Conservation (phyloP, 2,888 invertebrate species). For the Nezara viridula region DNA sequence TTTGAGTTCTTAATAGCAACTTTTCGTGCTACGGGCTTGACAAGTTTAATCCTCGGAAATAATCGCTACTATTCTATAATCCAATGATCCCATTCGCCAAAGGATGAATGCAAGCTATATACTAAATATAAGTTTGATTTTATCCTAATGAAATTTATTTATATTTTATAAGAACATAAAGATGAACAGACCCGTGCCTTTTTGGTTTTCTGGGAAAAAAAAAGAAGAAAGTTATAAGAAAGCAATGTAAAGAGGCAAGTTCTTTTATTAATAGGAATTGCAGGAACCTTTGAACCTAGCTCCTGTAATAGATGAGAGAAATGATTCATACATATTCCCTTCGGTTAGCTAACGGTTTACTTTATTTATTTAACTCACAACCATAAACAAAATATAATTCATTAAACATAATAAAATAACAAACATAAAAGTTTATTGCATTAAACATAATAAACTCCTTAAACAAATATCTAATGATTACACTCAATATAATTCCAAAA, state of each 20-base stretch:
- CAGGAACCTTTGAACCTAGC: not conserved
- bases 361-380: not conserved
- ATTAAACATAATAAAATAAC: no score
- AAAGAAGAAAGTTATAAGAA: not conserved
- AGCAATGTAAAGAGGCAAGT: not conserved
- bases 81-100: not conserved
- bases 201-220: not conserved
- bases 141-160: not conserved
- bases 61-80: no score
- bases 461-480: no score
- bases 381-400: no score
- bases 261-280: constrained; percentile 35
- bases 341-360: not conserved
- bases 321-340: not conserved
- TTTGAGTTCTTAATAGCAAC: no score
- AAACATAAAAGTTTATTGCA: no score
- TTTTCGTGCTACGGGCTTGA: no score
- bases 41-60: no score
- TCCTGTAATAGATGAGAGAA: not conserved
- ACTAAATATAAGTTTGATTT: not conserved
- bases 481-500: no score
- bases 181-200: not conserved
- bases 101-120: not conserved
- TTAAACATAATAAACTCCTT: no score
- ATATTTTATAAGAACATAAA: not conserved